Evolutionary conservation across 2,888 invertebrate species (phyloP).

Genomic region (Drosophila rubida): DNA sequence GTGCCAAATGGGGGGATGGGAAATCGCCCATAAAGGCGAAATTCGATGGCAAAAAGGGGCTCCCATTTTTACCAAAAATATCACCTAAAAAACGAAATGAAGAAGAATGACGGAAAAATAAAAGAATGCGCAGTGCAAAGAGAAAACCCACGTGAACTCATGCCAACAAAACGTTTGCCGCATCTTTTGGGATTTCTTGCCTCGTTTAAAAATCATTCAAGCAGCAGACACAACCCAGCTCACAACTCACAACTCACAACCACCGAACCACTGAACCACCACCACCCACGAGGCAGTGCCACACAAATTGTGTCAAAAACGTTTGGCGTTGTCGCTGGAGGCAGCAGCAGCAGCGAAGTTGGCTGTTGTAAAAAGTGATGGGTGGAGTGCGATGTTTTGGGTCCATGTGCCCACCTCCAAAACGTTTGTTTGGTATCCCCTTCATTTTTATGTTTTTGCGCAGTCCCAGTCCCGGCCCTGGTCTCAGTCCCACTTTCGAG

Average conservation of each 20-base stretch:
- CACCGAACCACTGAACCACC: constrained; percentile 1
- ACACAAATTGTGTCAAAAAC: constrained; percentile 78
- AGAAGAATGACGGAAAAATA: too few species aligned
- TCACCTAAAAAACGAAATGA: constrained; percentile 34
- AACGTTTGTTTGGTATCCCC: constrained; percentile 72
- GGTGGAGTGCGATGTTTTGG: constrained; percentile 9
- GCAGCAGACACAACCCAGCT: constrained; percentile 78
- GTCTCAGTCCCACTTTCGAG: too few species aligned
- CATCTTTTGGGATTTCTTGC: constrained; percentile 83
- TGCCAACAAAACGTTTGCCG: constrained; percentile 76
- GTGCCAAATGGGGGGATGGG: constrained; percentile 19
- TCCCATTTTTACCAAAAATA: constrained; percentile 39
- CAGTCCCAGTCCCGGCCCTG: constrained; percentile 38
- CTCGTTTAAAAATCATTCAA: constrained; percentile 83
- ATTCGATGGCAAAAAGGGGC: constrained; percentile 39
- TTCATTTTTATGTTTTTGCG: constrained; percentile 78
- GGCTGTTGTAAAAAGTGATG: constrained; percentile 11
- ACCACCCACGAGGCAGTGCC: constrained; percentile 69
- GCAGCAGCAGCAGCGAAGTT: constrained; percentile 19
- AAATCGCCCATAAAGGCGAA: constrained; percentile 48
- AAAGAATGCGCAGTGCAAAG: constrained; percentile 27
- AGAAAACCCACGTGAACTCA: constrained; percentile 69
- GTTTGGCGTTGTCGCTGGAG: constrained; percentile 61
- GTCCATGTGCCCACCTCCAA: constrained; percentile 49
- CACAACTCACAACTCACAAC: constrained; percentile 34